phyloP scores from a whole-genome alignment of 2,797 vertebrate genomes.

The Sebastes hubbsi region DNA sequence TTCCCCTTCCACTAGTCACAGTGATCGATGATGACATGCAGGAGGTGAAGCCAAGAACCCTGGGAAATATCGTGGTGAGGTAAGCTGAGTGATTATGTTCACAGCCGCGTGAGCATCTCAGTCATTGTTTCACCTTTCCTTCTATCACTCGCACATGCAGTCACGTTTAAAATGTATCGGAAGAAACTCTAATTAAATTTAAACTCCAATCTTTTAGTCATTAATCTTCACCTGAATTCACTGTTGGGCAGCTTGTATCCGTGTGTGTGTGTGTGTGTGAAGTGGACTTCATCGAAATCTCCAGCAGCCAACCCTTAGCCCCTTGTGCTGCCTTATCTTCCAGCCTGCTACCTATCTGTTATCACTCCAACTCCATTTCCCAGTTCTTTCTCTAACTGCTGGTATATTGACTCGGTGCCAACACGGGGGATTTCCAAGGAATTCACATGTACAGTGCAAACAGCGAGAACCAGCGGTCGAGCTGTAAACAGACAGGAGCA shows the following conservation, averaged over 20 bases:
- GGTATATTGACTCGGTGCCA: conserved; percentile 33
- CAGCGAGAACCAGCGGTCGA: conserved; percentile 25
- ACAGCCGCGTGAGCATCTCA: neutral
- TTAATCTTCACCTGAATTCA: neutral
- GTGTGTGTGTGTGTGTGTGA: neutral
- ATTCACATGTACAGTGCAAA: neutral
- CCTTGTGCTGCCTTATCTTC: conserved; percentile 7
- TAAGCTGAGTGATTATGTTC: conserved; percentile 75
- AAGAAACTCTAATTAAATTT: neutral
- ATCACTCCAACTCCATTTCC: conserved; percentile 32
- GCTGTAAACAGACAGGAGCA: conserved; percentile 41
- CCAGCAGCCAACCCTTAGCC: neutral
- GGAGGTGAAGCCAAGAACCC: conserved; percentile 83
- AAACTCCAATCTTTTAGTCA: neutral
- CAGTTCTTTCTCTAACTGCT: conserved; percentile 22
- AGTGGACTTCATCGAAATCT: conserved; percentile 10
- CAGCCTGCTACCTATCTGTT: conserved; percentile 40
- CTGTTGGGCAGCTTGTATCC: neutral
- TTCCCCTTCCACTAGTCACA: conserved; percentile 80
- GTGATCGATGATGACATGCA: conserved; percentile 89
- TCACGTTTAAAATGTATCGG: neutral
- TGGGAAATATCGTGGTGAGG: conserved; percentile 98
- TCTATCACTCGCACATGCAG: neutral
- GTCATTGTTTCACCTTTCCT: neutral
- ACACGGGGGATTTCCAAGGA: conserved; percentile 48